Evolutionary conservation across 2,797 vertebrate species (phyloP), one percentile per base, ranked within the genome.

Genomic region (Erpetoichthys calabaricus): DNA sequence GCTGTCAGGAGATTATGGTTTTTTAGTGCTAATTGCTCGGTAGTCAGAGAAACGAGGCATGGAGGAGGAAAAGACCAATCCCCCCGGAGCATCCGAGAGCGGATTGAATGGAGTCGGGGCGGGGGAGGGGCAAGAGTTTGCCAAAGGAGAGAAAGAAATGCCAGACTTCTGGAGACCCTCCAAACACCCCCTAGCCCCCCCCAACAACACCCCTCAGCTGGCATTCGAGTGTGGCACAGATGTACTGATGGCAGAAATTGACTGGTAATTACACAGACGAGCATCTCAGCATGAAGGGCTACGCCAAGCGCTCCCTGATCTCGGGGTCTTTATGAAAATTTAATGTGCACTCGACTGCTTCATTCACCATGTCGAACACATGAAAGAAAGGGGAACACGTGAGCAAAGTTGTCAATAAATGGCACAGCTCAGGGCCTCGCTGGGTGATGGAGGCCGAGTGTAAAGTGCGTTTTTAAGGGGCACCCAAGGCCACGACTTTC

Each of bases 271-370:
- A 74, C 79, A 73, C 80, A 49, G 47, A 4, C 47, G 47, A 49
- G 47, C 47, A n/a, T 49, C 47, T n/a, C 47, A 85, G 81, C 79
- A 69, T 78, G 80, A 79, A 74, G 71, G 75, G 78, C 76, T 82
- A 75, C 81, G 80, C 73, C 53, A 7, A 74, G 77, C 73, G 73
- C 71, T 69, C 60, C 72, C 75, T 73, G 71, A 78, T 76, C 75
- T 78, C 66, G 70, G 70, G 65, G 69, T 68, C 61, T 75, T 83
- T 76, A 81, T 85, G 80, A 83, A 85, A 82, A 82, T 83, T 85
- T 81, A 73, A 85, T 83, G 69, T 72, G 73, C 25, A 25, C 25
- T 25, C 25, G 25, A 25, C 25, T 25, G 25, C 25, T 25, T 25
- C 25, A 25, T 25, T 25, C 25, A 2, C 25, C 25, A 25, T 25